Evolutionary conservation across 2,113 vertebrate genomes (phyloP).

Genomic region (Epinephelus moara): DNA sequence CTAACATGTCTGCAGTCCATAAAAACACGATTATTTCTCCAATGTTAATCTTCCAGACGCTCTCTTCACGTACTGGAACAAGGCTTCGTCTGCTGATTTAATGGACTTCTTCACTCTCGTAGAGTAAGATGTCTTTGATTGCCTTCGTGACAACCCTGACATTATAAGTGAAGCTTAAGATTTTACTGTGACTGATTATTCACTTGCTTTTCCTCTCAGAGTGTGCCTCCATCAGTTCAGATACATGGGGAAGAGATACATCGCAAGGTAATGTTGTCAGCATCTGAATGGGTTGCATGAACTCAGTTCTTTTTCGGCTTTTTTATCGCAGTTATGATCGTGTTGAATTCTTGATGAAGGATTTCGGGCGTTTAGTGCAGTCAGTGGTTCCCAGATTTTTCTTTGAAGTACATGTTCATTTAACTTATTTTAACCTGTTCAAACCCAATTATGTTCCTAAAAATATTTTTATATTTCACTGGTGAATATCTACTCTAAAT

Average conservation of each 20-base stretch:
- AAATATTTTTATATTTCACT: too few relatives aligned
- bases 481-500: too few relatives aligned
- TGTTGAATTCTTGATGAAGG: background rate
- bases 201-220: constrained; percentile 78
- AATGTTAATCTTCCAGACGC: constrained; percentile 87
- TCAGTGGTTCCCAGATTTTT: too few relatives aligned
- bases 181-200: background rate
- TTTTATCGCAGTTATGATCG: background rate
- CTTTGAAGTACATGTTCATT: too few relatives aligned
- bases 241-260: constrained; percentile 98
- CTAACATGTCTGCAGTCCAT: background rate
- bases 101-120: constrained; percentile 99
- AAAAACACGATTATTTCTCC: background rate
- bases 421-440: too few relatives aligned
- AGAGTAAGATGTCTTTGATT: constrained; percentile 87
- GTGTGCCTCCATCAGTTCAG: constrained; percentile 98
- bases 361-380: background rate
- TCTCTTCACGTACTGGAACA: constrained; percentile 97
- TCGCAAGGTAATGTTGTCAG: constrained; percentile 92
- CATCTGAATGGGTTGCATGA: background rate
- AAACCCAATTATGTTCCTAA: too few relatives aligned
- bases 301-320: background rate
- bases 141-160: background rate
- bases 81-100: constrained; percentile 92
- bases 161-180: background rate